Conservation (phyloP, 2,797 vertebrate species). For the Peromyscus eremicus region DNA sequence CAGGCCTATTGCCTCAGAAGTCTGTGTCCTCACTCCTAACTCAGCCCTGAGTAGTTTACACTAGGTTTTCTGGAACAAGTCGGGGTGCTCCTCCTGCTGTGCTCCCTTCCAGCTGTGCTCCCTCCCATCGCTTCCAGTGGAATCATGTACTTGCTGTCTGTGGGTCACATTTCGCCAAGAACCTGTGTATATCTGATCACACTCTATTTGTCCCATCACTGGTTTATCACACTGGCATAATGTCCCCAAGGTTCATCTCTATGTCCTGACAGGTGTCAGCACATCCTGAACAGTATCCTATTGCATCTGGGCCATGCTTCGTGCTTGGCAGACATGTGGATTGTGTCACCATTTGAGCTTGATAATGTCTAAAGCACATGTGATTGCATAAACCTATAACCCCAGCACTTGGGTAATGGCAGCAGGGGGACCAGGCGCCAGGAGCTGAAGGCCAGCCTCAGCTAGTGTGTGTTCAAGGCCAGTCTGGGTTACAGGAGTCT, state of each 20-base stretch:
- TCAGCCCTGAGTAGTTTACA: background rate
- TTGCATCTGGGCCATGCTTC: background rate
- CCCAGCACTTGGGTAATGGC: background rate
- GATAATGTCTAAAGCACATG: background rate
- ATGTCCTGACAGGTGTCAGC: accelerated
- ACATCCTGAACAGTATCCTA: background rate
- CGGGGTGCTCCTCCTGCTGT: background rate
- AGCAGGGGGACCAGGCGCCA: background rate
- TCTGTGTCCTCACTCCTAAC: background rate
- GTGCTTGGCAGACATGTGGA: accelerated
- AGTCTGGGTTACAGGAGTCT: background rate
- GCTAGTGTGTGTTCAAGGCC: background rate
- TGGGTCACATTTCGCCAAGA: background rate
- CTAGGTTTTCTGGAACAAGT: background rate
- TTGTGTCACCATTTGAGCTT: background rate
- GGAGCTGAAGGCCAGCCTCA: background rate
- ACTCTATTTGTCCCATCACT: accelerated
- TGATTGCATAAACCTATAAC: background rate
- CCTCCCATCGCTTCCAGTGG: accelerated
- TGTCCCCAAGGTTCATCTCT: background rate
- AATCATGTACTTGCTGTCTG: accelerated
- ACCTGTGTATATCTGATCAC: accelerated
- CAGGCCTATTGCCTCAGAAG: background rate
- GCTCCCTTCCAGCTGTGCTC: background rate
- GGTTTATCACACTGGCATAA: background rate